phyloP scores from a whole-genome alignment of 1,140 invertebrate species.

The Drosophila ohnishii region DNA sequence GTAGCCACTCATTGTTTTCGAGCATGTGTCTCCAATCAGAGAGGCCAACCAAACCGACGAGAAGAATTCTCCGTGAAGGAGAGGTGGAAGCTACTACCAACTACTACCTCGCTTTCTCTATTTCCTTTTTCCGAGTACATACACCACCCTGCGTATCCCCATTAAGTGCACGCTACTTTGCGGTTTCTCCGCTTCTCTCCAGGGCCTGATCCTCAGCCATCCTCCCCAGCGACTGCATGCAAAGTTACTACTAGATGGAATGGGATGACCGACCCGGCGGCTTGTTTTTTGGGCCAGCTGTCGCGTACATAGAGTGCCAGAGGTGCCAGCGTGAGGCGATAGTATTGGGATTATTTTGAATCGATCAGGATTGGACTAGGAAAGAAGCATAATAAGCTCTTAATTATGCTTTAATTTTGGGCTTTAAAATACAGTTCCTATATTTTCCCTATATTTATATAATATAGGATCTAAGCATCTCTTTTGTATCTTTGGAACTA shows the following conservation, averaged over 20 bases:
- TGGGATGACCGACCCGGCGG: constrained; percentile 21
- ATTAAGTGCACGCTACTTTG: constrained; percentile 45
- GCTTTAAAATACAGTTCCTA: no score
- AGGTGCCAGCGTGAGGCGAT: constrained; percentile 28
- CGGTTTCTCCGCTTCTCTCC: constrained; percentile 27
- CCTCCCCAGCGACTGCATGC: constrained; percentile 30
- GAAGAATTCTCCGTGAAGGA: constrained; percentile 11
- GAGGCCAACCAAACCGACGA: not conserved
- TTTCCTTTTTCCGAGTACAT: not conserved
- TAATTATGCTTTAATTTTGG: no score
- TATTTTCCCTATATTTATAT: not conserved
- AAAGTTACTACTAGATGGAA: constrained; percentile 20
- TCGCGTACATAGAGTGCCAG: constrained; percentile 21
- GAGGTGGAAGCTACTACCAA: constrained; percentile 2
- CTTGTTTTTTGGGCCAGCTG: constrained; percentile 30
- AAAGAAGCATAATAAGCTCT: not conserved
- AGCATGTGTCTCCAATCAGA: constrained; percentile 33
- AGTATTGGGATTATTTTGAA: not conserved
- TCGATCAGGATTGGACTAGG: not conserved
- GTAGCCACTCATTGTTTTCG: constrained; percentile 60
- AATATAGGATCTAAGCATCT: not conserved
- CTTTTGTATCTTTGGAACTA: not conserved
- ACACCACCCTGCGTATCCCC: constrained; percentile 12
- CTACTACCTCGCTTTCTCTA: not conserved
- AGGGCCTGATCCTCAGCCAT: constrained; percentile 22